A percentile compares a stretch with the other conserved stretches of the same genome.
Conservation (phyloP, 1,140 invertebrate species). For the Atta cephalotes region DNA sequence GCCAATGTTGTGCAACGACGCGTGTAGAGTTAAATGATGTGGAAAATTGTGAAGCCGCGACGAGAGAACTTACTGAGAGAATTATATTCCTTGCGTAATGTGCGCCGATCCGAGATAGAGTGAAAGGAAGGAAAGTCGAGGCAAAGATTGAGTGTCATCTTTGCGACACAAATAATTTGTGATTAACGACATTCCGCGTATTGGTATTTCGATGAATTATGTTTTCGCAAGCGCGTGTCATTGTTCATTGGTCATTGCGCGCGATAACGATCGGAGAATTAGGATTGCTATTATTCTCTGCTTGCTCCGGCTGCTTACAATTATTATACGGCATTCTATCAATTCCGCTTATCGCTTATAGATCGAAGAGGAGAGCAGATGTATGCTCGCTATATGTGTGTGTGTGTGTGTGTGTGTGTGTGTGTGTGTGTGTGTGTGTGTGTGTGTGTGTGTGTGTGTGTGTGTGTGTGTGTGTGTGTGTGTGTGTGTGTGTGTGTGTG, state of each 20-base stretch:
- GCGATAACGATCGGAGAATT: constrained; percentile 63
- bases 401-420: too few relatives aligned
- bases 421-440: too few relatives aligned
- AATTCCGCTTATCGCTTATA: constrained; percentile 61
- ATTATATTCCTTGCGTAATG: constrained; percentile 24
- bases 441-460: too few relatives aligned
- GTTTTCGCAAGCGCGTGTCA: constrained; percentile 42
- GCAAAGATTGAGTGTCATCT: constrained; percentile 12
- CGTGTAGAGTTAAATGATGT: constrained; percentile 14
- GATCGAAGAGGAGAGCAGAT: neutral
- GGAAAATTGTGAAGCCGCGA: constrained; percentile 18
- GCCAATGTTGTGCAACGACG: neutral
- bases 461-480: neutral
- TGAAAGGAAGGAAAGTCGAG: neutral
- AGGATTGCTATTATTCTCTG: constrained; percentile 28
- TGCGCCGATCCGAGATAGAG: neutral
- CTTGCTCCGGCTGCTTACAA: constrained; percentile 48
- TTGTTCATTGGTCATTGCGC: neutral
- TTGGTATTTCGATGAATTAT: constrained; percentile 62
- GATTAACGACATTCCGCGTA: constrained; percentile 60
- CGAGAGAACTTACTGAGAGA: neutral
- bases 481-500: neutral
- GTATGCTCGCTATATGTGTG: neutral
- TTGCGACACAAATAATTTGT: constrained; percentile 57
- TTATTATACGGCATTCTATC: constrained; percentile 72